A percentile compares a stretch with the other conserved stretches of the same genome.
Conservation (phyloP, 2,888 invertebrate genomes). For the Timandra comae region DNA sequence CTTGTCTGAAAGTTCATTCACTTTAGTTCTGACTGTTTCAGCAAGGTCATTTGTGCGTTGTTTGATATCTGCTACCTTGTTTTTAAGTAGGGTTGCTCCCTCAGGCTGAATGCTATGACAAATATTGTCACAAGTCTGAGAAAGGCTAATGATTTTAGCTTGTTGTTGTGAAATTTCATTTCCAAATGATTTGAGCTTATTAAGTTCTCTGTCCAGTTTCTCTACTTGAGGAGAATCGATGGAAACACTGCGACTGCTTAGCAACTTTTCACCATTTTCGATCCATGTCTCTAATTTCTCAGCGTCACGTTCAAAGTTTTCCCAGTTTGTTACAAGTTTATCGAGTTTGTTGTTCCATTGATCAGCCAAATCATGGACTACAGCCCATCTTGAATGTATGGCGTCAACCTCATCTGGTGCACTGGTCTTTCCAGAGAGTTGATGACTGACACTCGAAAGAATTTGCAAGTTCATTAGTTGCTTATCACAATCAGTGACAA, state of each 20-base stretch:
- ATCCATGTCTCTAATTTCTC: conserved; percentile 88
- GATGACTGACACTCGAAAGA: conserved; percentile 83
- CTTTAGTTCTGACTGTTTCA: conserved; percentile 84
- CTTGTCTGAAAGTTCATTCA: conserved; percentile 88
- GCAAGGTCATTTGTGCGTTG: conserved; percentile 83
- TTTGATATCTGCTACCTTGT: conserved; percentile 84
- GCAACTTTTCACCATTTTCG: conserved; percentile 78
- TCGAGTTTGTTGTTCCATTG: conserved; percentile 88
- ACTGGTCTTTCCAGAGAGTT: conserved; percentile 84
- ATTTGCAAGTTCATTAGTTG: conserved; percentile 85
- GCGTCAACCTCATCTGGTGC: conserved; percentile 91
- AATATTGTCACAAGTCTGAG: conserved; percentile 87
- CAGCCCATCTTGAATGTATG: conserved; percentile 88
- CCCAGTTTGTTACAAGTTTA: conserved; percentile 87
- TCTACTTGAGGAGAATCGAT: conserved; percentile 83
- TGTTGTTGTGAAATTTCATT: conserved; percentile 92
- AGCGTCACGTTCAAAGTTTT: conserved; percentile 86
- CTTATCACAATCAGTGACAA: conserved; percentile 86
- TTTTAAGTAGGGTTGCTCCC: conserved; percentile 83
- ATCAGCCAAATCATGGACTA: conserved; percentile 86
- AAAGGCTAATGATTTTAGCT: conserved; percentile 86
- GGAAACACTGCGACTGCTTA: conserved; percentile 76
- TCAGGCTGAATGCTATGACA: conserved; percentile 86
- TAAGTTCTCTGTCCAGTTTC: conserved; percentile 85
- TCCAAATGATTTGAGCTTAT: conserved; percentile 86